These are phyloP conservation scores for Lordiphosa fenestrarum DNA, from an alignment of 2,888 invertebrate genomes.

Conservation along the genomic window DNA sequence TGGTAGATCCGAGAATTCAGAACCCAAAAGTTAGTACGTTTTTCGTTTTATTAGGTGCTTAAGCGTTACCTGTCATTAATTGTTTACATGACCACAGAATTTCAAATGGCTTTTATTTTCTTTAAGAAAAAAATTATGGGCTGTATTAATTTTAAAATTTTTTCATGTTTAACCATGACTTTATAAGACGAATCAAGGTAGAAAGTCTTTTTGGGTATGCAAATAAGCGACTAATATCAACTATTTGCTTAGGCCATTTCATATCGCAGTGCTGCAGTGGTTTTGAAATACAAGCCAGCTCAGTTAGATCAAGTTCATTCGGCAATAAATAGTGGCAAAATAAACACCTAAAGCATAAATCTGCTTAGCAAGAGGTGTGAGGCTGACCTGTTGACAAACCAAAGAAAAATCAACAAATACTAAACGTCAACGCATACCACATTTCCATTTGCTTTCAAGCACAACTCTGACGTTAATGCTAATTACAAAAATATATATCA, in stretches of 20 bases:
- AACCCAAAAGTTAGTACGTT: too few species aligned
- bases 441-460: neutral
- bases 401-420: neutral
- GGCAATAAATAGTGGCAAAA: constrained; percentile 19
- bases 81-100: too few species aligned
- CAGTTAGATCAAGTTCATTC: constrained; percentile 23
- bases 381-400: constrained; percentile 4
- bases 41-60: too few species aligned
- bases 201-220: constrained; percentile 2
- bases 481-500: constrained; percentile 4
- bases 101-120: too few species aligned
- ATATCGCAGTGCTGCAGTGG: neutral
- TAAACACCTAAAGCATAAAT: constrained; percentile 14
- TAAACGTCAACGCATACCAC: too few species aligned
- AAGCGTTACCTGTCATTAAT: too few species aligned
- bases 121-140: too few species aligned
- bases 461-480: constrained; percentile 13
- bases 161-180: neutral
- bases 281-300: constrained; percentile 22
- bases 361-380: constrained; percentile 4
- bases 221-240: constrained; percentile 3
- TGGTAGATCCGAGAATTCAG: too few species aligned
- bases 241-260: constrained; percentile 16
- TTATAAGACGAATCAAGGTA: neutral
- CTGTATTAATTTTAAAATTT: neutral